Conservation (phyloP, 2,113 vertebrate genomes). For the Engraulis encrasicolus region DNA sequence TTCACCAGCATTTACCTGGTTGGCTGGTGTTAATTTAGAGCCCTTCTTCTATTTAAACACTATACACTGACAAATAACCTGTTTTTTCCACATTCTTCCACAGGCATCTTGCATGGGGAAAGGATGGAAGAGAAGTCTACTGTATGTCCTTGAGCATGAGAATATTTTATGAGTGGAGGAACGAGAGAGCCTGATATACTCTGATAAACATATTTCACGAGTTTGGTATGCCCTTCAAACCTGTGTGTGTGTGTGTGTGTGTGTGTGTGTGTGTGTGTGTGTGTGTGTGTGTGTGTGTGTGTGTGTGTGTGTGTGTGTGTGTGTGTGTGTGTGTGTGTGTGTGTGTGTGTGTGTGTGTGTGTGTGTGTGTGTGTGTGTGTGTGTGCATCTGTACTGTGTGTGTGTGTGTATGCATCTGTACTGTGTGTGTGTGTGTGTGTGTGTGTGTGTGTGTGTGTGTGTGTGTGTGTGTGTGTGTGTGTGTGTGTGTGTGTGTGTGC, state of each 20-base stretch:
- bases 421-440: too few species aligned
- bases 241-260: slow-evolving; percentile 55
- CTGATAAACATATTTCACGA: neutral
- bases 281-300: neutral
- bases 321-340: slow-evolving; percentile 25
- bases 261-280: neutral
- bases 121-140: neutral
- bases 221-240: slow-evolving; percentile 32
- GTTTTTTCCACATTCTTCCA: too few species aligned
- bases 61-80: too few species aligned
- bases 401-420: neutral
- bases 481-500: slow-evolving; percentile 6
- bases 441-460: too few species aligned
- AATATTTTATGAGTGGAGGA: neutral
- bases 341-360: slow-evolving; percentile 14
- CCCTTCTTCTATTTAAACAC: too few species aligned
- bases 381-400: neutral
- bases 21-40: too few species aligned
- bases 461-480: too few species aligned
- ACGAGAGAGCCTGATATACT: neutral
- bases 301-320: neutral
- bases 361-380: slow-evolving; percentile 7
- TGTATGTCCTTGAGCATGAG: neutral
- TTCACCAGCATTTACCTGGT: too few species aligned
- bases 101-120: too few species aligned